A percentile compares a stretch with the other conserved stretches of the same genome.
phyloP scores from a whole-genome alignment of 2,888 invertebrate species.

The Megastigmus dorsalis region DNA sequence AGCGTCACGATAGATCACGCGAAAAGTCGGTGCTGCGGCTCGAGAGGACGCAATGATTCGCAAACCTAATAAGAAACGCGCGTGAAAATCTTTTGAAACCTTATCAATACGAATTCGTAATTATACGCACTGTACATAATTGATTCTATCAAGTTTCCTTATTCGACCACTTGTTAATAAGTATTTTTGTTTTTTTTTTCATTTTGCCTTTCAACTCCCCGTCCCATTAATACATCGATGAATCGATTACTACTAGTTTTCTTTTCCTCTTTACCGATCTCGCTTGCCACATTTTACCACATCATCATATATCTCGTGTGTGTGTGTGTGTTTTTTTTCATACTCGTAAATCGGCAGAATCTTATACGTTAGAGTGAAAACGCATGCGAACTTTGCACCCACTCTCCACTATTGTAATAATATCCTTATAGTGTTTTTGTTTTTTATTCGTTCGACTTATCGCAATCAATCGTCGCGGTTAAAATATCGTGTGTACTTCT shows the following conservation, averaged over 20 bases:
- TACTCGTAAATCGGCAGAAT: constrained; percentile 48
- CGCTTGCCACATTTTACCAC: no score
- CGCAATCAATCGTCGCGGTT: constrained; percentile 9
- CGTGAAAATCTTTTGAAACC: constrained; percentile 43
- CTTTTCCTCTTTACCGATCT: background rate
- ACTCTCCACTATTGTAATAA: constrained; percentile 2
- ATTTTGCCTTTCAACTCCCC: no score
- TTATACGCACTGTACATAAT: constrained; percentile 63
- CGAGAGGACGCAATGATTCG: constrained; percentile 32
- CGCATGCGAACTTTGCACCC: constrained; percentile 8
- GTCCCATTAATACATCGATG: constrained; percentile 52
- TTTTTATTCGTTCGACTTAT: background rate
- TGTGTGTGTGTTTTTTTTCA: constrained; percentile 10
- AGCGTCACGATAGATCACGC: no score
- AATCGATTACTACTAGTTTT: constrained; percentile 55
- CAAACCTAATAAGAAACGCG: constrained; percentile 45
- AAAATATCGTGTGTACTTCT: constrained; percentile 22
- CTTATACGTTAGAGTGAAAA: constrained; percentile 36
- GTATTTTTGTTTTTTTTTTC: constrained; percentile 33
- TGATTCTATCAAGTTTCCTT: constrained; percentile 60
- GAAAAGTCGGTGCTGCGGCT: constrained; percentile 11
- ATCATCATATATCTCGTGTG: background rate
- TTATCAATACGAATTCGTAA: constrained; percentile 52
- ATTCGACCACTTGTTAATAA: constrained; percentile 33
- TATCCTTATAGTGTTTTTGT: background rate